A percentile compares a stretch with the other conserved stretches of the same genome.
Conservation (phyloP, 2,797 vertebrate species). For the Danio kyathit region DNA sequence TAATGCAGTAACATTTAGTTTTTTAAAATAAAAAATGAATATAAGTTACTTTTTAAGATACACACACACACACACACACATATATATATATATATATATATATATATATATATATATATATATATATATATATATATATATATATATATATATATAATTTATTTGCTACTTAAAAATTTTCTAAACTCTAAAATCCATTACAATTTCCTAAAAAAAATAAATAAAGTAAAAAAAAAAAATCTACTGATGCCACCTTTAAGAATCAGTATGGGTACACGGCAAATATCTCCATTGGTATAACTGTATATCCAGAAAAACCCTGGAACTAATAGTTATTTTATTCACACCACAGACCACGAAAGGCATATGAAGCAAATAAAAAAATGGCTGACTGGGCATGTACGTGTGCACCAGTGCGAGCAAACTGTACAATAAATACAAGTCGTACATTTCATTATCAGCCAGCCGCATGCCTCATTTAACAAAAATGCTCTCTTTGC, state of each 20-base stretch:
- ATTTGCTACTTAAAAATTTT: not conserved
- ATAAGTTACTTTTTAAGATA: no score
- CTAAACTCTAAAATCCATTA: not conserved
- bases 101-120: no score
- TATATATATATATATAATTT: not conserved
- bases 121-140: no score
- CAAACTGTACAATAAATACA: conserved; percentile 30
- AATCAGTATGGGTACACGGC: not conserved
- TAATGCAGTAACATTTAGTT: no score
- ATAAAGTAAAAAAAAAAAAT: no score
- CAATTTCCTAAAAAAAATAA: not conserved
- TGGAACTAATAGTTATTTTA: not conserved
- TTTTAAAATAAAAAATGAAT: no score
- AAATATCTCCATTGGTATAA: not conserved
- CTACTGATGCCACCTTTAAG: not conserved
- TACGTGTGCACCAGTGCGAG: conserved; percentile 1
- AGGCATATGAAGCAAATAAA: conserved; percentile 25
- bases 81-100: no score
- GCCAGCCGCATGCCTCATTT: conserved; percentile 19
- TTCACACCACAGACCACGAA: conserved; percentile 10
- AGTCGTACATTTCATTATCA: conserved; percentile 37
- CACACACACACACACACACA: no score
- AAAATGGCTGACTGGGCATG: conserved; percentile 18
- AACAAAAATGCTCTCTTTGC: conserved; percentile 33
- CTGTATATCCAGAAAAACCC: not conserved